Base-by-base conservation (phyloP, 2,797 vertebrate species). In the Spondyliosoma cantharus region DNA sequence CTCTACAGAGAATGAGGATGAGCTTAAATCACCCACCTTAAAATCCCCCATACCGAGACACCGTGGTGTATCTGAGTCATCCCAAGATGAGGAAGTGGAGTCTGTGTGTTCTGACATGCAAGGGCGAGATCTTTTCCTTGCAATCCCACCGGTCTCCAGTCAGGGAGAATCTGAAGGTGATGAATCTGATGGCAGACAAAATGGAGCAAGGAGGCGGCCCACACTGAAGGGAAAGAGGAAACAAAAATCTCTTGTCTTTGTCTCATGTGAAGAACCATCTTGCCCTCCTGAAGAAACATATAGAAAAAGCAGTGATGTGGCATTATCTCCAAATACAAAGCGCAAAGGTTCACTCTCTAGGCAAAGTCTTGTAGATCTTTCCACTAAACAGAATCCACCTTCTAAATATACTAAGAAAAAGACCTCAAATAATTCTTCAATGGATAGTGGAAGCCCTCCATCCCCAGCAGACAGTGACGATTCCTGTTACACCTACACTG, bases 381-480 rank as follows among this genome's bases (percentile, higher is more conserved):
- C 91, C 3, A 52, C 81, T 16, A 79, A 58, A 81, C 78, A 78
- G 24, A 59, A 56, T 46, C 60, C 86, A 58, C 82, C 80, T 65
- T 87, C 91, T 27, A 86, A 78, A 32, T 63, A 87, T 73, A 76
- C 66, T 49, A 91, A 87, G 32, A 93, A 86, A 64, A 93, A 93
- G n/a, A 79, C 67, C 48, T 86, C 89, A 19, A 88, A 78, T 70
- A 83, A 88, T 17, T 90, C 74, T 16, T 86, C 86, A 19, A 9
- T 88, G 81, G 89, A 91, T 46, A 87, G 83, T 29, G 91, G 79
- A 62, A 93, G 94, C 43, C 81, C 93, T 15, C 79, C 91, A 16
- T 96, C 95, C 4, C 91, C 94, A 57, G 78, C 81, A 9, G 94
- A 93, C 43, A 96, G 94, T 78, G 93, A 96, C 24, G 94, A 95